phyloP scores from a whole-genome alignment of 2,888 invertebrate genomes.

The Orthosia cruda region DNA sequence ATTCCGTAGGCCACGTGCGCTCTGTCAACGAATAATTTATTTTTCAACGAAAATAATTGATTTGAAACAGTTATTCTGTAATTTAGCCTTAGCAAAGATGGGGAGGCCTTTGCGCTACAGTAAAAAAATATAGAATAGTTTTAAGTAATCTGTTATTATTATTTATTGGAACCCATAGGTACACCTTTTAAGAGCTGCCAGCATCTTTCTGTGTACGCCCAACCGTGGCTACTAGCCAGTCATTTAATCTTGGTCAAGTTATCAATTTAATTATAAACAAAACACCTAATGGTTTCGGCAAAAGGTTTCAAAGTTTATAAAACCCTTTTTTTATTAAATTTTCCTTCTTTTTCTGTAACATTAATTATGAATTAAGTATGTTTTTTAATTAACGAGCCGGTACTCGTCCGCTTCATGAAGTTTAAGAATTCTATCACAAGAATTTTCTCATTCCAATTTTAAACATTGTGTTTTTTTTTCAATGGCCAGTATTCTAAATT shows the following conservation, averaged over 20 bases:
- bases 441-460: constrained; percentile 12
- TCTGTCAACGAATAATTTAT: not conserved
- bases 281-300: too few relatives aligned
- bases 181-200: not conserved
- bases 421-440: not conserved
- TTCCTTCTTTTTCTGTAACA: not conserved
- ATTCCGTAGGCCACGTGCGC: constrained; percentile 16
- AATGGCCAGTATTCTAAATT: not conserved
- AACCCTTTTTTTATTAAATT: not conserved
- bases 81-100: too few relatives aligned
- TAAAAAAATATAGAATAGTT: too few relatives aligned
- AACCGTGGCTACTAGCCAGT: too few relatives aligned
- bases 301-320: constrained; percentile 1
- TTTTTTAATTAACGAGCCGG: constrained; percentile 11
- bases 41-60: not conserved
- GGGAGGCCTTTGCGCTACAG: not conserved
- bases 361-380: not conserved
- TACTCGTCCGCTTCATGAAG: not conserved
- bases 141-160: too few relatives aligned
- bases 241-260: not conserved
- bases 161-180: not conserved
- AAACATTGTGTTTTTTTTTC: not conserved
- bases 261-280: not conserved
- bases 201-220: too few relatives aligned
- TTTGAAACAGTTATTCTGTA: too few relatives aligned